Percentiles rank a stretch among this genome's conserved stretches.
phyloP scores from a whole-genome alignment of 2,113 vertebrate species.

The Tenebrosternarchus preto region DNA sequence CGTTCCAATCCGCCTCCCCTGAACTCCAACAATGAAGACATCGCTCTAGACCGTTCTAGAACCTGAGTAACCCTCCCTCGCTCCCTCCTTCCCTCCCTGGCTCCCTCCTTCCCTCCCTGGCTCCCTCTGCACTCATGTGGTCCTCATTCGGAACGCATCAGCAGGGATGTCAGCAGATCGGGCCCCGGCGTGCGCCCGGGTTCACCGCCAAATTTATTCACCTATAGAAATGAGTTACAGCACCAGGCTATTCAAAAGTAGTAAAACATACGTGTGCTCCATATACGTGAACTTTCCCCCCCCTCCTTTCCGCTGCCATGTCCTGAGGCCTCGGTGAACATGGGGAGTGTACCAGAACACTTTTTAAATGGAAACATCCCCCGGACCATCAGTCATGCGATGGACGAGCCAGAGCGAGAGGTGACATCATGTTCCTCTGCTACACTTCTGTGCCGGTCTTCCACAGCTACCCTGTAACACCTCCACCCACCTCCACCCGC shows the following conservation, averaged over 20 bases:
- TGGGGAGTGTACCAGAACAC: constrained; percentile 16
- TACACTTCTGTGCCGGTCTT: constrained; percentile 51
- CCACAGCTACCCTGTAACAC: neutral
- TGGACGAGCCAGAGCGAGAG: constrained; percentile 17
- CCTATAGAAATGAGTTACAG: constrained; percentile 66
- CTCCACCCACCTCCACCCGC: too few species aligned
- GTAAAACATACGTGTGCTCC: constrained; percentile 56
- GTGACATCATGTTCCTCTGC: constrained; percentile 38
- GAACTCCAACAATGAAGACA: constrained; percentile 41
- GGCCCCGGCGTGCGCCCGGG: constrained; percentile 51
- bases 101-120: neutral
- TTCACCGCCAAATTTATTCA: constrained; percentile 61
- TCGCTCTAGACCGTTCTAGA: constrained; percentile 35
- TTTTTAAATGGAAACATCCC: constrained; percentile 45
- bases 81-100: neutral
- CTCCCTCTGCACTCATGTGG: constrained; percentile 51
- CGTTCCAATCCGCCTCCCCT: constrained; percentile 14
- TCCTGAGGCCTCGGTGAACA: constrained; percentile 41
- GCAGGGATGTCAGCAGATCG: constrained; percentile 56
- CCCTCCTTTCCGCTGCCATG: constrained; percentile 8
- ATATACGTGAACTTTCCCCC: constrained; percentile 38
- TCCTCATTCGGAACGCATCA: constrained; percentile 57
- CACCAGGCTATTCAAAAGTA: constrained; percentile 49
- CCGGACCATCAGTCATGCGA: constrained; percentile 45
- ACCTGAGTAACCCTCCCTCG: neutral